phyloP scores from a whole-genome alignment of 2,113 vertebrate genomes.

The Corythaeola cristata region DNA sequence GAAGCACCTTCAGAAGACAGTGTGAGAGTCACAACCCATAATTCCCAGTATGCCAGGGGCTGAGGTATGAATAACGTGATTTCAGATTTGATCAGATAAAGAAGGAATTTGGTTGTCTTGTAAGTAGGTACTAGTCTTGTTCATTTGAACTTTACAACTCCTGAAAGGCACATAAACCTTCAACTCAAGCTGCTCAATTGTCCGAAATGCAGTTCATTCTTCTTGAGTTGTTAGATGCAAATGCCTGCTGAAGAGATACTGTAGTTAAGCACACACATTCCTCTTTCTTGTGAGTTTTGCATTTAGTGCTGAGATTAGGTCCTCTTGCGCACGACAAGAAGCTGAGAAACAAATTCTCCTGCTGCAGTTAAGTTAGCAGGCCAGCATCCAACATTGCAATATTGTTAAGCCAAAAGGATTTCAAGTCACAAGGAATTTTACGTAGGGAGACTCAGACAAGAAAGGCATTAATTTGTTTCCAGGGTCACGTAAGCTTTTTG shows the following conservation, averaged over 20 bases:
- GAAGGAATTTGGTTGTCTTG: background rate
- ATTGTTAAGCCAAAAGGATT: background rate
- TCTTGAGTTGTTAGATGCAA: background rate
- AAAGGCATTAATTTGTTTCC: background rate
- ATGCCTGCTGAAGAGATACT: background rate
- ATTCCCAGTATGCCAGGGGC: rapidly evolving
- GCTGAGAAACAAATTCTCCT: background rate
- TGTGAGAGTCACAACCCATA: background rate
- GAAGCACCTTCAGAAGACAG: background rate
- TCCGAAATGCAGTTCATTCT: background rate
- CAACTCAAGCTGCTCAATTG: background rate
- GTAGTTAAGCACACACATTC: background rate
- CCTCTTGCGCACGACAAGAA: background rate
- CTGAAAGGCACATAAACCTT: background rate
- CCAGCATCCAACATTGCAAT: background rate
- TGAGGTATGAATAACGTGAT: rapidly evolving
- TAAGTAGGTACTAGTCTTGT: background rate
- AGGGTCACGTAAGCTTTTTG: background rate
- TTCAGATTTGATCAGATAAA: background rate
- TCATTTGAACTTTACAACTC: background rate
- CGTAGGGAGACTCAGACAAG: background rate
- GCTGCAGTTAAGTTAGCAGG: background rate
- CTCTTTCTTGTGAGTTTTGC: background rate
- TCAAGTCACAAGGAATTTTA: background rate
- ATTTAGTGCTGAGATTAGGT: background rate